phyloP scores from a whole-genome alignment of 2,888 invertebrate species.

The Acrocyrtus sp. region DNA sequence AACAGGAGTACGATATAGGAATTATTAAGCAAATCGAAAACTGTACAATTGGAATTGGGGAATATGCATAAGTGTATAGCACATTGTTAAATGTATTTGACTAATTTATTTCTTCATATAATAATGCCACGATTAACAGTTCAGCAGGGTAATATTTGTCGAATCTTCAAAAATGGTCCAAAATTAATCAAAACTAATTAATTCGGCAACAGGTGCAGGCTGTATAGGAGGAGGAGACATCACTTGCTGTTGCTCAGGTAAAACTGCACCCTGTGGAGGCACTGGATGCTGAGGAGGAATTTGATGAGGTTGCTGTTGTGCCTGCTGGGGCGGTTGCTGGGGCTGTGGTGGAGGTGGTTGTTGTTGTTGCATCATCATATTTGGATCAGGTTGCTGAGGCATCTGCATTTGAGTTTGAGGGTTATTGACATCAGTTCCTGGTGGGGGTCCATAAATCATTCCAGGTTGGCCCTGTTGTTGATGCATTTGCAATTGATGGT shows the following conservation, averaged over 20 bases:
- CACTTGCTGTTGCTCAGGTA: conserved; percentile 8
- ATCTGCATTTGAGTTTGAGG: conserved; percentile 13
- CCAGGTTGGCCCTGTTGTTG: conserved; percentile 1
- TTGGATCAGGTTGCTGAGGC: conserved; percentile 25
- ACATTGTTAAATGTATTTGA: too few relatives aligned
- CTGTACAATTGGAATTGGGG: too few relatives aligned
- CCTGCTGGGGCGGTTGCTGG: conserved; percentile 51
- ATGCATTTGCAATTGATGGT: conserved; percentile 1
- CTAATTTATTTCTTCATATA: too few relatives aligned
- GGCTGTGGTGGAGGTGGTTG: conserved; percentile 30
- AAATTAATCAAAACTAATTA: conserved; percentile 64
- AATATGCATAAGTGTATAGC: too few relatives aligned
- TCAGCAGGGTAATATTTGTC: too few relatives aligned
- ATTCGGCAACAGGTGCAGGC: conserved; percentile 60
- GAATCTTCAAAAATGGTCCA: too few relatives aligned
- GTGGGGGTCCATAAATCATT: conserved; percentile 6
- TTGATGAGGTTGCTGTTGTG: conserved; percentile 58
- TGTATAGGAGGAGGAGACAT: conserved; percentile 48
- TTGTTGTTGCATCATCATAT: conserved; percentile 9
- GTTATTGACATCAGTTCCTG: background rate
- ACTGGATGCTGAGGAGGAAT: conserved; percentile 36
- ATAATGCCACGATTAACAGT: too few relatives aligned
- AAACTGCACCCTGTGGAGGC: conserved; percentile 27
- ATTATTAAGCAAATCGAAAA: too few relatives aligned
- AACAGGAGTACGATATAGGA: too few relatives aligned